These are phyloP conservation scores for Phortica magna DNA, from an alignment of 2,888 invertebrate genomes.

Conservation along the genomic window DNA sequence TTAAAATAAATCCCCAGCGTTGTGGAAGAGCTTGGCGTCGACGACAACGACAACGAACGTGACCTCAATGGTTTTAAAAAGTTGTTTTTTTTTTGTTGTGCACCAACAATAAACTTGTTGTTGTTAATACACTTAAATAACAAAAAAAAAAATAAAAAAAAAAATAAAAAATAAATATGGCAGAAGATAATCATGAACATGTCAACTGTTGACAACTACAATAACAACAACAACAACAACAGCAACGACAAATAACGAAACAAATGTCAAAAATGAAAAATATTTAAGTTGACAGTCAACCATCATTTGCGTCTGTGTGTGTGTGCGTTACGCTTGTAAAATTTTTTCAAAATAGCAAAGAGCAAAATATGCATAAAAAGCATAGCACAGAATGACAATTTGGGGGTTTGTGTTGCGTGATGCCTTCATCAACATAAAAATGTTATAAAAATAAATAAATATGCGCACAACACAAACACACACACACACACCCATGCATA, in stretches of 20 bases:
- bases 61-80: slow-evolving; percentile 11
- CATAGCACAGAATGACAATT: slow-evolving; percentile 4
- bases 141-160: neutral
- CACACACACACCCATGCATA: neutral
- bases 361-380: neutral
- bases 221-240: neutral
- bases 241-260: neutral
- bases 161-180: too few species aligned
- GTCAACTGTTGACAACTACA: neutral
- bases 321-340: neutral
- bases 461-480: neutral
- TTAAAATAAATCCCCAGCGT: neutral
- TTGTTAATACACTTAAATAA: neutral
- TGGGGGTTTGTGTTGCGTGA: slow-evolving; percentile 8
- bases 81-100: neutral
- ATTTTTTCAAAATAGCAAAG: neutral
- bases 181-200: neutral
- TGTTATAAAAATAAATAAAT: slow-evolving; percentile 10
- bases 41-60: neutral
- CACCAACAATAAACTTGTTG: neutral
- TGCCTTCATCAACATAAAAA: slow-evolving; percentile 32
- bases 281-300: neutral
- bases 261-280: neutral
- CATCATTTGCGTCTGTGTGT: neutral
- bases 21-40: neutral